These are phyloP conservation scores for Phenacoccus solenopsis DNA, from an alignment of 1,140 invertebrate genomes.

Conservation along the genomic window DNA sequence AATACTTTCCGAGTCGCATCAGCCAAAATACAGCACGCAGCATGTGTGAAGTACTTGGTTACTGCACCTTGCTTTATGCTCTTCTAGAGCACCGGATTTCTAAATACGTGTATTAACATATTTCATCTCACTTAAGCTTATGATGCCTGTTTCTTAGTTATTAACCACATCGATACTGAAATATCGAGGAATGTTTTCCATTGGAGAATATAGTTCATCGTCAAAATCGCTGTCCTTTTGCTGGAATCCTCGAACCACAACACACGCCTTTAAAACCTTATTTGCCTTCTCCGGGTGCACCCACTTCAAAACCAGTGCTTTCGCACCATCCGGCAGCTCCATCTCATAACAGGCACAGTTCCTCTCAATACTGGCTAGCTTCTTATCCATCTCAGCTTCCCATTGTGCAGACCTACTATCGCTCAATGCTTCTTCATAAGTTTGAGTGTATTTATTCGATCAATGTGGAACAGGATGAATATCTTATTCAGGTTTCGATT, in stretches of 20 bases:
- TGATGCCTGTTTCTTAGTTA: no score
- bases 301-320: slow-evolving; percentile 23
- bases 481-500: no score
- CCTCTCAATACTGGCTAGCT: slow-evolving; percentile 20
- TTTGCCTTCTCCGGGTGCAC: slow-evolving; percentile 25
- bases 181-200: no score
- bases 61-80: no score
- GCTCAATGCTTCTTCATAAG: background rate
- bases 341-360: slow-evolving; percentile 27
- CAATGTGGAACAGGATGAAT: background rate
- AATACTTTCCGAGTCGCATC: no score
- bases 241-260: slow-evolving; percentile 25
- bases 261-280: slow-evolving; percentile 25
- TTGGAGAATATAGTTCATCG: slow-evolving; percentile 25
- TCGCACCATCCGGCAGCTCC: slow-evolving; percentile 23
- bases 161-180: no score
- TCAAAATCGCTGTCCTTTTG: slow-evolving; percentile 23
- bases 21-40: no score
- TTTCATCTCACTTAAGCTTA: no score
- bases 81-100: no score
- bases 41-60: no score
- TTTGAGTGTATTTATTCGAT: background rate
- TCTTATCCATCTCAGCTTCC: slow-evolving; percentile 20
- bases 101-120: no score
- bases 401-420: slow-evolving; percentile 10